Evolutionary conservation across 2,888 invertebrate genomes (phyloP).

Genomic region (Herminia tarsipennalis): DNA sequence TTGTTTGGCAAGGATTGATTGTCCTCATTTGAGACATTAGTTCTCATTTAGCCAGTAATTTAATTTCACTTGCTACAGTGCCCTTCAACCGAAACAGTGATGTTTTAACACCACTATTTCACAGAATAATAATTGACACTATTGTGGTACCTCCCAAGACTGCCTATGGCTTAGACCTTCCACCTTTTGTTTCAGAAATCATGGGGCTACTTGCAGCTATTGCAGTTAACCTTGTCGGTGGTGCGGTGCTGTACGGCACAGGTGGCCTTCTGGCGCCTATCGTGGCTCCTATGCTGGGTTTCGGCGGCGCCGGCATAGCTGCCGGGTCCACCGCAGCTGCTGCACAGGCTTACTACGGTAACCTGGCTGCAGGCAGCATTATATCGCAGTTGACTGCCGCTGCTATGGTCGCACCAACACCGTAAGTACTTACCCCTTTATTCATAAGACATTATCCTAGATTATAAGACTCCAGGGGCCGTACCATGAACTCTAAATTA

Average conservation of each 20-base stretch:
- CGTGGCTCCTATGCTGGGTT: constrained; percentile 65
- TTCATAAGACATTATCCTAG: no score
- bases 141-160: no score
- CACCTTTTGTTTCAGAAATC: constrained; percentile 2
- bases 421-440: constrained; percentile 2
- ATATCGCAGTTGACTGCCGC: constrained; percentile 65
- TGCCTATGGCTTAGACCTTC: no score
- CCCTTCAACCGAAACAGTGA: no score
- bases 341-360: constrained; percentile 70
- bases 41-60: no score
- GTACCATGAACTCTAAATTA: no score
- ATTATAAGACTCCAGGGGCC: no score
- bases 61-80: no score
- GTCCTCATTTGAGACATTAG: no score
- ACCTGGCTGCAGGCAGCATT: constrained; percentile 67
- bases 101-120: no score
- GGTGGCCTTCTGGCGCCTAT: constrained; percentile 60
- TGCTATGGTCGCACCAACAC: constrained; percentile 71
- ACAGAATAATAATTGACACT: no score
- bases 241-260: constrained; percentile 59
- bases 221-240: constrained; percentile 59
- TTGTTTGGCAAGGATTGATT: no score
- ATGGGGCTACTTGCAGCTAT: constrained; percentile 65
- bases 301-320: constrained; percentile 61
- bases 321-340: constrained; percentile 67